Conservation (phyloP, 2,113 vertebrate species). For the Ancistrus triradiatus region DNA sequence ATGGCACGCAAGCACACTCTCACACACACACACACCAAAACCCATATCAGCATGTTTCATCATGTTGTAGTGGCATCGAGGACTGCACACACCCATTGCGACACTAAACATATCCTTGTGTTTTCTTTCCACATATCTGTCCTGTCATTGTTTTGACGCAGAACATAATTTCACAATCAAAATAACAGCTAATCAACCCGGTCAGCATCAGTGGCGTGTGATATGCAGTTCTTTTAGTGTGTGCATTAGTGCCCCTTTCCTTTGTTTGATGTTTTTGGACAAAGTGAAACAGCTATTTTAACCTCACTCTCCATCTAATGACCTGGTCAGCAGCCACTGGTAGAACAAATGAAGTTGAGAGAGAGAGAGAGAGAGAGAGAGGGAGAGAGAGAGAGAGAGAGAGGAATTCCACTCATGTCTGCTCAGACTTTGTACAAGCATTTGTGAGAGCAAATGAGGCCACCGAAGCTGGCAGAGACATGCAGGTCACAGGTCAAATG, state of each 20-base stretch:
- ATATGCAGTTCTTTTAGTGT: constrained; percentile 4
- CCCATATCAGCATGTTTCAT: constrained; percentile 14
- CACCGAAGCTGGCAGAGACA: not conserved
- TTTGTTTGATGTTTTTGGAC: constrained; percentile 33
- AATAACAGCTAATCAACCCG: constrained; percentile 41
- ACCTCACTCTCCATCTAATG: constrained; percentile 11
- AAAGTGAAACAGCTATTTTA: constrained; percentile 37
- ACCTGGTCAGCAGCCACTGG: not conserved
- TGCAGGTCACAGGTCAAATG: constrained; percentile 24
- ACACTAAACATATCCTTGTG: not conserved
- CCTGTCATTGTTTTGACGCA: constrained; percentile 21
- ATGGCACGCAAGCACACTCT: not conserved
- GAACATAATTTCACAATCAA: constrained; percentile 17
- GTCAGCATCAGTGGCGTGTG: not conserved
- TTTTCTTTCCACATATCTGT: not conserved
- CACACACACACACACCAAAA: constrained; percentile 26
- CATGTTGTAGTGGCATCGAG: constrained; percentile 26
- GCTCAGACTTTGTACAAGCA: not conserved
- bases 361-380: not conserved
- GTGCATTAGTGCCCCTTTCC: constrained; percentile 7
- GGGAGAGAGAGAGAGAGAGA: not conserved
- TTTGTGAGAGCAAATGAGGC: constrained; percentile 6
- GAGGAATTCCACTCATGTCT: constrained; percentile 8
- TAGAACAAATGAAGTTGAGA: not conserved
- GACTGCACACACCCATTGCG: constrained; percentile 22